Percentiles rank a stretch among this genome's conserved stretches.
Conservation (phyloP, 2,113 vertebrate species). For the Scalopus aquaticus region DNA sequence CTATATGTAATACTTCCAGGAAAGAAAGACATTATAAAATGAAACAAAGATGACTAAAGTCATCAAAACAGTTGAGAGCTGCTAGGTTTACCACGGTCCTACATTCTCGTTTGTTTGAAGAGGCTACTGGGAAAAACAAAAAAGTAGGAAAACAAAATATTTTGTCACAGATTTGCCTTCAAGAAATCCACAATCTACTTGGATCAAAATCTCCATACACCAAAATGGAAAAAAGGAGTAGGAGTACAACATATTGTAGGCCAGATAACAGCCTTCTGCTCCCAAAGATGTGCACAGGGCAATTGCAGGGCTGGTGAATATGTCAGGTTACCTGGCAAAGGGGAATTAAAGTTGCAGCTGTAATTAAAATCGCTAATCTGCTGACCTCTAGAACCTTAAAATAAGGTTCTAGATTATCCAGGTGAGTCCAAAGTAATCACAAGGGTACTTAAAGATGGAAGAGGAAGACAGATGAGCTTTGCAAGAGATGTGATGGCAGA, state of each 20-base stretch:
- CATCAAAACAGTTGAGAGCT: background rate
- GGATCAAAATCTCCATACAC: background rate
- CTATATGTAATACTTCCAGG: background rate
- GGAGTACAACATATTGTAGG: background rate
- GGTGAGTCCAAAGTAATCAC: background rate
- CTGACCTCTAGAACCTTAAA: background rate
- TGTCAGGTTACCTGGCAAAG: background rate
- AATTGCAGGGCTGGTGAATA: background rate
- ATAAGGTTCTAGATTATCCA: background rate
- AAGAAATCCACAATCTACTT: background rate
- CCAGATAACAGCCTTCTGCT: background rate
- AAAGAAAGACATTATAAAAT: conserved; percentile 8
- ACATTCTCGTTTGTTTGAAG: conserved; percentile 30
- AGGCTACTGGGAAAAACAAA: background rate
- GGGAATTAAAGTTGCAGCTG: background rate
- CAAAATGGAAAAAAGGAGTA: background rate
- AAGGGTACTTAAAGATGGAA: background rate
- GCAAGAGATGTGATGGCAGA: background rate
- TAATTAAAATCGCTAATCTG: background rate
- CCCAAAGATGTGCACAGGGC: background rate
- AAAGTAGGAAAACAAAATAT: background rate
- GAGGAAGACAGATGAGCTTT: background rate
- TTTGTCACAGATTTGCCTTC: conserved; percentile 26
- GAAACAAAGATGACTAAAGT: background rate
- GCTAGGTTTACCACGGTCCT: background rate